A percentile compares a stretch with the other conserved stretches of the same genome.
These are phyloP conservation scores for Polypterus senegalus DNA, from an alignment of 2,113 vertebrate species.

Conservation along the genomic window DNA sequence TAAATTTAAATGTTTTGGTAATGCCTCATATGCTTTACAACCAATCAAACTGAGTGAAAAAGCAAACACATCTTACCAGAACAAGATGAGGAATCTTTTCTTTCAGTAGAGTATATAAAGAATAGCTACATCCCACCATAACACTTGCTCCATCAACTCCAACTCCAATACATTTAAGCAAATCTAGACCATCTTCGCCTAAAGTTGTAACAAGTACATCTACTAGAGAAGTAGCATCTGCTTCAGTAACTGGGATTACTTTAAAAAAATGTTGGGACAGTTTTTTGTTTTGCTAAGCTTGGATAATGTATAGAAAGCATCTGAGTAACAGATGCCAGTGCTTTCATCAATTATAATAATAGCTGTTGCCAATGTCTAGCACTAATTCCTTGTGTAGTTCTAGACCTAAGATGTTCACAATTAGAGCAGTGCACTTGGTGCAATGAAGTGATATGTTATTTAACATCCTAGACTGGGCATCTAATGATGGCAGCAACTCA, in stretches of 20 bases:
- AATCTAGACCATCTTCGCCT: neutral
- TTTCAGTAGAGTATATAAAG: slow-evolving; percentile 3
- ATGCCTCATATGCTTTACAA: slow-evolving; percentile 1
- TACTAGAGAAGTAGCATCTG: neutral
- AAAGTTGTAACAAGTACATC: neutral
- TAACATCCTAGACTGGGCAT: no score
- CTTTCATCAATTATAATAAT: no score
- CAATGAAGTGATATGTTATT: no score
- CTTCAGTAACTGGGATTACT: neutral
- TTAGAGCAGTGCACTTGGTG: no score
- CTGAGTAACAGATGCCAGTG: no score
- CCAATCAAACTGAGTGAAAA: neutral
- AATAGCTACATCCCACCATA: slow-evolving; percentile 5
- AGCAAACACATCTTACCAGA: neutral
- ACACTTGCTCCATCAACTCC: slow-evolving; percentile 6
- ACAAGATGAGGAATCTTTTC: slow-evolving; percentile 2
- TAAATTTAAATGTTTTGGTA: slow-evolving; percentile 6
- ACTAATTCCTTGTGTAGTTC: no score
- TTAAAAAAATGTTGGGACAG: neutral
- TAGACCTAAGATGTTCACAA: no score
- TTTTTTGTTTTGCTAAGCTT: no score
- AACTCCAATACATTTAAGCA: slow-evolving; percentile 1
- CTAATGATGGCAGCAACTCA: no score
- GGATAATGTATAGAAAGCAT: no score
- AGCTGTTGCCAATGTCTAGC: no score